A percentile compares a stretch with the other conserved stretches of the same genome.
Evolutionary conservation across 1,140 invertebrate genomes (phyloP).

Genomic region (Frieseomelitta varia): DNA sequence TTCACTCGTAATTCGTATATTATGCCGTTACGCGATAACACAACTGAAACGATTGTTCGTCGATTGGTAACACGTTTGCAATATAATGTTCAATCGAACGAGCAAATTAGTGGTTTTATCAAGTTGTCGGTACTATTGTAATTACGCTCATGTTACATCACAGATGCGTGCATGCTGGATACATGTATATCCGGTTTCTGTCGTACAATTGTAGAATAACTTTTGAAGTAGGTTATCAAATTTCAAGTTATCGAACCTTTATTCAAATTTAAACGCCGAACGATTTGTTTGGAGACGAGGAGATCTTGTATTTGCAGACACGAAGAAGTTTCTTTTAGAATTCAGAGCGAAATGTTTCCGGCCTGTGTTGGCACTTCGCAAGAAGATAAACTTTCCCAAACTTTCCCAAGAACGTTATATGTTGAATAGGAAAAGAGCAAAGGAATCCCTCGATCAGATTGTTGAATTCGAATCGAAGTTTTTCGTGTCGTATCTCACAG

Average conservation of each 20-base stretch:
- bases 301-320: slow-evolving; percentile 6
- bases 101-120: neutral
- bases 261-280: slow-evolving; percentile 5
- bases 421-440: neutral
- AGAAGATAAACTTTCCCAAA: no score
- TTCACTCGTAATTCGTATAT: slow-evolving; percentile 19
- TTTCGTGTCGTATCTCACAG: no score
- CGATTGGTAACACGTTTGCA: neutral
- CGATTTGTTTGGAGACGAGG: neutral
- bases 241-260: neutral
- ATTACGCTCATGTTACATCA: neutral
- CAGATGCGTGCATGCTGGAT: neutral
- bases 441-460: neutral
- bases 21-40: neutral
- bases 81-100: neutral
- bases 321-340: neutral
- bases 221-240: neutral
- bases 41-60: neutral
- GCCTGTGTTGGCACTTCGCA: no score
- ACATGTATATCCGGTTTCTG: neutral
- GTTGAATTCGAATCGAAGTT: neutral
- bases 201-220: neutral
- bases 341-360: neutral
- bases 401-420: neutral
- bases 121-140: neutral